A percentile compares a stretch with the other conserved stretches of the same genome.
Conservation (phyloP, 2,797 vertebrate species). For the Antrozous pallidus region DNA sequence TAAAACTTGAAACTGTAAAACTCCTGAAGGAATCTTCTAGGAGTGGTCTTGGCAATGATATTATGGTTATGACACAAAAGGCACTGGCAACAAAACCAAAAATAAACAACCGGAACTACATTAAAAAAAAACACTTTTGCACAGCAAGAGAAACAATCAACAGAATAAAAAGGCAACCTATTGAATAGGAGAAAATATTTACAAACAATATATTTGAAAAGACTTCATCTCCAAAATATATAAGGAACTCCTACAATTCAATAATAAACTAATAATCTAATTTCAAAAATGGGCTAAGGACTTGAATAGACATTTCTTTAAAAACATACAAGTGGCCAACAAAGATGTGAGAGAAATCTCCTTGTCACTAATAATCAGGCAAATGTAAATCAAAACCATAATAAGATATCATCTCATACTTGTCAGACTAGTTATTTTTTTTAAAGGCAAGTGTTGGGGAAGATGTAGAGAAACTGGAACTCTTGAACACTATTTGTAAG, state of each 20-base stretch:
- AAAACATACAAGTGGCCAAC: background rate
- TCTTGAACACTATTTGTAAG: background rate
- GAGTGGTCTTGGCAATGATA: background rate
- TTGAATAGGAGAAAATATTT: background rate
- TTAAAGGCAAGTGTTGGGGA: background rate
- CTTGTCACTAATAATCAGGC: background rate
- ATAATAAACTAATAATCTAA: background rate
- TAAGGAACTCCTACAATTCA: background rate
- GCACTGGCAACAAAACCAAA: background rate
- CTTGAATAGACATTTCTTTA: background rate
- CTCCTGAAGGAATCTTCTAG: background rate
- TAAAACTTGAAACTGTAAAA: background rate
- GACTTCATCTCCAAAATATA: background rate
- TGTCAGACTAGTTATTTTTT: background rate
- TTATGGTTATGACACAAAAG: background rate
- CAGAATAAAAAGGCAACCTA: background rate
- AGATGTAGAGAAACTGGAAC: background rate
- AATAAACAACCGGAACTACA: background rate
- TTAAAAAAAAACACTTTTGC: background rate
- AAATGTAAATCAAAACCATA: constrained; percentile 11
- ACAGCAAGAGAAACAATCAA: background rate
- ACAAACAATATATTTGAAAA: background rate
- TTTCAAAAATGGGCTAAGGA: constrained; percentile 7
- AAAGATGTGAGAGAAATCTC: background rate
- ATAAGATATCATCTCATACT: background rate